A percentile compares a stretch with the other conserved stretches of the same genome.
Conservation (phyloP, 1,140 invertebrate species). For the Agrilus planipennis region DNA sequence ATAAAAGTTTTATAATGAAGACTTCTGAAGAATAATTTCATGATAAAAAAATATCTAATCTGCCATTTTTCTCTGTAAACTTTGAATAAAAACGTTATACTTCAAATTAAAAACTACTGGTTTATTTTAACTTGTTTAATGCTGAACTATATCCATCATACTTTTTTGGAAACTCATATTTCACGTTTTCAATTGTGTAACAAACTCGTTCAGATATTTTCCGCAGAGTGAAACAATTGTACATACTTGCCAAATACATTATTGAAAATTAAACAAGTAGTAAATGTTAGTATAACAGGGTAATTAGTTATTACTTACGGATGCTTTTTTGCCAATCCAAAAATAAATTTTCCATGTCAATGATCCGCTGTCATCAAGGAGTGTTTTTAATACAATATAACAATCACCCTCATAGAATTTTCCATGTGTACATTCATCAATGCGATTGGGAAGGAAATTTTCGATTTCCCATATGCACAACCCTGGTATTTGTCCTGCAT, state of each 20-base stretch:
- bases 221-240: too few relatives aligned
- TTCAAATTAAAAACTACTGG: too few relatives aligned
- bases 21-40: too few relatives aligned
- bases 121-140: too few relatives aligned
- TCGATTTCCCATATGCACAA: conserved; percentile 96
- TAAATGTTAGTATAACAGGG: background rate
- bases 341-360: conserved; percentile 95
- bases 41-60: too few relatives aligned
- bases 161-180: too few relatives aligned
- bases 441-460: conserved; percentile 93
- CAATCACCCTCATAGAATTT: conserved; percentile 99
- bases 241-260: background rate
- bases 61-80: too few relatives aligned
- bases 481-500: conserved; percentile 83
- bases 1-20: too few relatives aligned
- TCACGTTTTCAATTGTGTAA: too few relatives aligned
- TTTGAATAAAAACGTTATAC: too few relatives aligned
- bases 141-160: too few relatives aligned
- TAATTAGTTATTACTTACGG: conserved; percentile 45
- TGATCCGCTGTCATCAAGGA: conserved; percentile 71
- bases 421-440: conserved; percentile 84
- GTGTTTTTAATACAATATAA: conserved; percentile 94
- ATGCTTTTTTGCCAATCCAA: conserved; percentile 95
- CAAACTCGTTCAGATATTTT: too few relatives aligned
- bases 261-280: background rate